Percentiles rank a stretch among this genome's conserved stretches.
Conservation (phyloP, 2,113 vertebrate species). For the Sula dactylatra region DNA sequence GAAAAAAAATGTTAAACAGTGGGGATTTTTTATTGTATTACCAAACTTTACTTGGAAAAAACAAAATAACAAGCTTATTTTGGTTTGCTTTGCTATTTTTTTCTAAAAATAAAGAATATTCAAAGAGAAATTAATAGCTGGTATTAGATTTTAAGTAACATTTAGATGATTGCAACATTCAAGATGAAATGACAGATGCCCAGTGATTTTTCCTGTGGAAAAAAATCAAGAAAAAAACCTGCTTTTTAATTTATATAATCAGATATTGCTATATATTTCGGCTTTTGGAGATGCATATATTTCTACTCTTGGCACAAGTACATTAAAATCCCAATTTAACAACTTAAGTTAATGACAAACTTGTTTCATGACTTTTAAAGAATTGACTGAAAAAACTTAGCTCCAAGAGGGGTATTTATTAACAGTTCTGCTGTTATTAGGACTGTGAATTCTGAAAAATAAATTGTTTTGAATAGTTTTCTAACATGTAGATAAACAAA, state of each 20-base stretch:
- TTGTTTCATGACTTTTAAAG: background rate
- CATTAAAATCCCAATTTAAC: background rate
- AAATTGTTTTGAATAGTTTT: background rate
- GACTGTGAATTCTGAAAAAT: background rate
- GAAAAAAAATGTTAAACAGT: background rate
- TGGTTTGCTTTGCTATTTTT: background rate
- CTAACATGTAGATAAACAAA: background rate
- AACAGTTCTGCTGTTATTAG: background rate
- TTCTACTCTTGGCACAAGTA: background rate
- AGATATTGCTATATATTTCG: background rate
- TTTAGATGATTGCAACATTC: background rate
- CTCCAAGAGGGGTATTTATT: background rate
- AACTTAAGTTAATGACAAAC: background rate
- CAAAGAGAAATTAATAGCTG: background rate
- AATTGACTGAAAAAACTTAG: background rate
- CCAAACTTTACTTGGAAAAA: background rate
- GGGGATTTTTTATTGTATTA: background rate
- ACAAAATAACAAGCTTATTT: fast-evolving
- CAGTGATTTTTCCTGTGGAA: background rate
- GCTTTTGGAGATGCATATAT: background rate
- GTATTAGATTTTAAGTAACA: background rate
- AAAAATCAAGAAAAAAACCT: background rate
- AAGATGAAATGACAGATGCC: background rate
- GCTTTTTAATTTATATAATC: background rate
- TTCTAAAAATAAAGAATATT: background rate